Conservation (phyloP, 2,888 invertebrate species). For the Eupithecia exiguata region DNA sequence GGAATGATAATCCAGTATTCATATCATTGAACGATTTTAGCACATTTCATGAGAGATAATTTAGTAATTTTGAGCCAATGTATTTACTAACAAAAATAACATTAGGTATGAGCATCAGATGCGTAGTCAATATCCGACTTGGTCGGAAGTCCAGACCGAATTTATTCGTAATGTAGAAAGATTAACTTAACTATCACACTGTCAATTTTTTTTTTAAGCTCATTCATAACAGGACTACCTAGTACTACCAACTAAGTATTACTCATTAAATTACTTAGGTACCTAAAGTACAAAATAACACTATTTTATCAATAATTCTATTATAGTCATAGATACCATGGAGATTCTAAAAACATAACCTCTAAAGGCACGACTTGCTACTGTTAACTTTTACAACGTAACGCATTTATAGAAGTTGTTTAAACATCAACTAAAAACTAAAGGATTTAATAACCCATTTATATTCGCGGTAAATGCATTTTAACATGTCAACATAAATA, state of each 20-base stretch:
- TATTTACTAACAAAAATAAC: neutral
- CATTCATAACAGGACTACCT: neutral
- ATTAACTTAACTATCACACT: neutral
- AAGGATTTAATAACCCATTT: neutral
- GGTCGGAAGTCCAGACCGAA: neutral
- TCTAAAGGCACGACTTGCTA: conserved; percentile 24
- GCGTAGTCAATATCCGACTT: neutral
- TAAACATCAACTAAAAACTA: neutral
- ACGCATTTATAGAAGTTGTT: neutral
- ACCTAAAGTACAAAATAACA: neutral
- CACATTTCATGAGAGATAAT: neutral
- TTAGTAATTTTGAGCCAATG: neutral
- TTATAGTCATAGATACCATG: conserved; percentile 39
- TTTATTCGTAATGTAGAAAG: neutral
- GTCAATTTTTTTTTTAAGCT: neutral
- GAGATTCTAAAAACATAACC: conserved; percentile 32
- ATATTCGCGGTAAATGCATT: conserved; percentile 8
- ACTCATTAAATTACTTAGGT: neutral
- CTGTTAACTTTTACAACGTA: neutral
- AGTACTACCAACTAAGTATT: neutral
- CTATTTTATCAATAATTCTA: neutral
- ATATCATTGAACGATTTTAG: neutral
- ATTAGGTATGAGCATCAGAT: neutral
- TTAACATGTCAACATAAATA: conserved; percentile 6
- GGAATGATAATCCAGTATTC: neutral